Base-by-base conservation (phyloP, 1,140 invertebrate species). In the Hermatobates lingyangjiaoensis region DNA sequence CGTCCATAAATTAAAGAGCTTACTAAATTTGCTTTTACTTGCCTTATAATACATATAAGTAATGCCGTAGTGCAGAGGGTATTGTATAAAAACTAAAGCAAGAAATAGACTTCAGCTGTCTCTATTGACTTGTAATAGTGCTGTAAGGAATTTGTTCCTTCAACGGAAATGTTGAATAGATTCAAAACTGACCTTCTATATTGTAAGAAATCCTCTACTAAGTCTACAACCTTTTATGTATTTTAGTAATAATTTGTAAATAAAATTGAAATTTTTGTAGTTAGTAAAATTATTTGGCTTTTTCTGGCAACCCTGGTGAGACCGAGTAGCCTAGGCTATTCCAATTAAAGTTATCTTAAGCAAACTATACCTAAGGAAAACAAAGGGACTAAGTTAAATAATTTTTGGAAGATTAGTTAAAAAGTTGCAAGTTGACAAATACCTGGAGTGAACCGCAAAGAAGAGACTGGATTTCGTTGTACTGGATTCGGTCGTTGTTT, bases 391-490 rank as follows among this genome's bases (percentile, higher is more conserved):
- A 5, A 34, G 26, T 25, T 47, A 34, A 49, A n/a, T 18, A 20
- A 4, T 14, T 34, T 49, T 4, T 45, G 44, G 27, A 57, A 18
- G n/a, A 10, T 34, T 34, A 34, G n/a, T 34, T 34, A 34, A 34
- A 34, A 10, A 7, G 7, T 34, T 34, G 30, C 7, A n/a, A 23
- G 7, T 18, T 34, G 25, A 25, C 12, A 24, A 52, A 30, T 47
- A 73, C 71, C 66, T 77, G 79, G 40, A 99, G 70, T 7, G 95
- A 98, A 12, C 93, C 95, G 69, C 95, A 99, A 1, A 99, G 69
- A 5, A 98, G 73, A 3, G 91, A 94, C 65, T 98, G 93, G 0
- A 98, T 68, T 68, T 99, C 96, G 67, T 95, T 92, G 59, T 90
- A 94, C 59, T 98, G 93, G 12, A 84, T 83, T 39, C 91, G 74